Conservation (phyloP, 2,888 invertebrate genomes). For the Polyploca ridens region DNA sequence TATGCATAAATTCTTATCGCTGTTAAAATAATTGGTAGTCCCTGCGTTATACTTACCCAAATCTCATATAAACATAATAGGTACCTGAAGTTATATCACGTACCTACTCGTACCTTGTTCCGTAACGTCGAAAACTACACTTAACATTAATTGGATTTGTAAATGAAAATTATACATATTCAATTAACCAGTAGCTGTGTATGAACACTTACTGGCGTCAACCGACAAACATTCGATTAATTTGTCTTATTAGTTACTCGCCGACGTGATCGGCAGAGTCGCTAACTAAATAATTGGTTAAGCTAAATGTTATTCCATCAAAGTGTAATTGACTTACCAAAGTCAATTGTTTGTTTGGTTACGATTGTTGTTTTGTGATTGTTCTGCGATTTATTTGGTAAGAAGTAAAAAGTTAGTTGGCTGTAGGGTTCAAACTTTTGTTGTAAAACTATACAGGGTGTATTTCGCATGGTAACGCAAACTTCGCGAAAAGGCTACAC, state of each 20-base stretch:
- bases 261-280: constrained; percentile 41
- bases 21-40: too few species aligned
- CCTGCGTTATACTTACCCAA: neutral
- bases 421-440: neutral
- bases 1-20: too few species aligned
- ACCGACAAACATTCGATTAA: constrained; percentile 31
- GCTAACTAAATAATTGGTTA: constrained; percentile 62
- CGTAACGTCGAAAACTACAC: neutral
- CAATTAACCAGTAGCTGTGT: neutral
- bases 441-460: neutral
- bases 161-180: neutral
- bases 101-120: neutral
- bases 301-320: constrained; percentile 56
- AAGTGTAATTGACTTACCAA: constrained; percentile 55
- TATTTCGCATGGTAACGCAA: too few species aligned
- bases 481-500: too few species aligned
- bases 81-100: neutral
- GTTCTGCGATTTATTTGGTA: constrained; percentile 35
- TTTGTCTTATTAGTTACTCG: constrained; percentile 51
- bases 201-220: constrained; percentile 15
- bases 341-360: constrained; percentile 33
- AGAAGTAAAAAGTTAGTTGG: neutral
- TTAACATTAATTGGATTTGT: constrained; percentile 6
- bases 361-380: constrained; percentile 31
- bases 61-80: neutral